phyloP scores from a whole-genome alignment of 1,140 invertebrate species.

The Aphis craccivora region DNA sequence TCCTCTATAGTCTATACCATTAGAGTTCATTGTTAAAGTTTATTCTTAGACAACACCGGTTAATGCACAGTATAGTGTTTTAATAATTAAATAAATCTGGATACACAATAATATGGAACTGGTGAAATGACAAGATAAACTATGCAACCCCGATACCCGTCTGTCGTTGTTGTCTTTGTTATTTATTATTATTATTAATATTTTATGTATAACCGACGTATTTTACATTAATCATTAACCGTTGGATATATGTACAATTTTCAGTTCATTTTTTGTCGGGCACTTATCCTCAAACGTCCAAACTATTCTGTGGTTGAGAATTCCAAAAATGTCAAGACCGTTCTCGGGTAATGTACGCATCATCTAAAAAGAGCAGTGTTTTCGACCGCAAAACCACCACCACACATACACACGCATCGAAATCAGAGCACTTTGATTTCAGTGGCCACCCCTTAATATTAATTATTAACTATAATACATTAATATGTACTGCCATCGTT shows the following conservation, averaged over 20 bases:
- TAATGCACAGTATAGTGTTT: not conserved
- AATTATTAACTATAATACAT: not conserved
- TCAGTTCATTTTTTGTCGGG: not conserved
- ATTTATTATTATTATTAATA: slow-evolving; percentile 38
- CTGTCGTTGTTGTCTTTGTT: slow-evolving; percentile 1
- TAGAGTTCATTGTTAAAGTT: not conserved
- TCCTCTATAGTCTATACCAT: not conserved
- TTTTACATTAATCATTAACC: slow-evolving; percentile 34
- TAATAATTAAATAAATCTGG: not conserved
- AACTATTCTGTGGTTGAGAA: not conserved
- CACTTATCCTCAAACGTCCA: not conserved
- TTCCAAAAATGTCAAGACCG: slow-evolving; percentile 21
- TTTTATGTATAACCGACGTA: not conserved
- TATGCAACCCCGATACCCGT: not conserved
- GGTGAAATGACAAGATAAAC: not conserved
- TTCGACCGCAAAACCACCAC: not conserved
- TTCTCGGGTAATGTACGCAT: not conserved
- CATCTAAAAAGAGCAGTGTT: not conserved
- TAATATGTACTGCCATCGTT: not conserved
- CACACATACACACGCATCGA: not conserved
- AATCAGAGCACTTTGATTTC: not conserved
- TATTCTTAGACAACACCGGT: not conserved
- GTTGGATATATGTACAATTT: not conserved
- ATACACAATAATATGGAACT: not conserved
- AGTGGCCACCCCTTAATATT: not conserved